These are phyloP conservation scores for Rapana venosa DNA, from an alignment of 2,888 invertebrate species.

Conservation along the genomic window DNA sequence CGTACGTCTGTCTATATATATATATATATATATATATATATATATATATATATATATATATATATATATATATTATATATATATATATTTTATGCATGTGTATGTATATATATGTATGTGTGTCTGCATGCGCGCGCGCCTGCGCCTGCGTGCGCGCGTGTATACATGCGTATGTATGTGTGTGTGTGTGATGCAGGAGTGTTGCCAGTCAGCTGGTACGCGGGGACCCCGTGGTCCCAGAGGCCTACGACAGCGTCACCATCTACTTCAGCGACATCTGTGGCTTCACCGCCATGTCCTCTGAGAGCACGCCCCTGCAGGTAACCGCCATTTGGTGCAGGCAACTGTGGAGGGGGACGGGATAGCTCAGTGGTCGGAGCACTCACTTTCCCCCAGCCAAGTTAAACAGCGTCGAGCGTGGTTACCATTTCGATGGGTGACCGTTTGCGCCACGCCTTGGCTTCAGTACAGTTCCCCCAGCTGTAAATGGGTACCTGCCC, in stretches of 20 bases:
- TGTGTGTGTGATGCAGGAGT: slow-evolving; percentile 56
- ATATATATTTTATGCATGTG: background rate
- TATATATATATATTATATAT: background rate
- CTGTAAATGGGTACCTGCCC: too few species aligned
- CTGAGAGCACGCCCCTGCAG: slow-evolving; percentile 71
- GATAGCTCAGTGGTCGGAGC: too few species aligned
- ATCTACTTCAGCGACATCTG: slow-evolving; percentile 92
- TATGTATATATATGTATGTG: background rate
- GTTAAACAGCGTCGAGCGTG: too few species aligned
- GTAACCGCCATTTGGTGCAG: slow-evolving; percentile 48
- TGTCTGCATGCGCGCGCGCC: background rate
- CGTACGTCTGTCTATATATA: too few species aligned
- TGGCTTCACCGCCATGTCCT: slow-evolving; percentile 73
- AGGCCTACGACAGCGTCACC: slow-evolving; percentile 92
- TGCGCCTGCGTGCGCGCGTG: background rate
- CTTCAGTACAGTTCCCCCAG: too few species aligned
- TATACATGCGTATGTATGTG: background rate
- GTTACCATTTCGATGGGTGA: too few species aligned
- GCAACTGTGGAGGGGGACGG: too few species aligned
- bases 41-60: background rate
- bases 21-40: background rate
- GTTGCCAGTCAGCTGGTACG: slow-evolving; percentile 93
- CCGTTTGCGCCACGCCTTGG: too few species aligned
- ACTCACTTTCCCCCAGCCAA: too few species aligned
- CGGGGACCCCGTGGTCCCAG: slow-evolving; percentile 92